phyloP scores from a whole-genome alignment of 2,797 vertebrate genomes.

The Siniperca undulata region DNA sequence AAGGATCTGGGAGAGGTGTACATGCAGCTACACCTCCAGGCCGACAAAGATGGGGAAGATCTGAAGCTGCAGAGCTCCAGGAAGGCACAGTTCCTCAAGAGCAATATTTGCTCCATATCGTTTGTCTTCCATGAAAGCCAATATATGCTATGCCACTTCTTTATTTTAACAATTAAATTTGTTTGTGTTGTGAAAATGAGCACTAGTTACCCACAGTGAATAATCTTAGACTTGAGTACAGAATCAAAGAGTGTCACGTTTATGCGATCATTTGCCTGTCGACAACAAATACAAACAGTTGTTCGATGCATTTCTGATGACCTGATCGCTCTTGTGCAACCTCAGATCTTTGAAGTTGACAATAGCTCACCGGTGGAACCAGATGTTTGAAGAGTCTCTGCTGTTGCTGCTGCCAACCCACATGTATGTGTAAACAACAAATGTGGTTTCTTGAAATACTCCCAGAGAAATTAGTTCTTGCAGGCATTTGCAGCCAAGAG shows the following conservation, averaged over 20 bases:
- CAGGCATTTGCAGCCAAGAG: slow-evolving; percentile 27
- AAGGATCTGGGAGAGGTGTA: slow-evolving; percentile 28
- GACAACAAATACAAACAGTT: slow-evolving; percentile 20
- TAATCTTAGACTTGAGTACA: background rate
- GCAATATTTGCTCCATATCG: slow-evolving; percentile 26
- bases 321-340: slow-evolving; percentile 27
- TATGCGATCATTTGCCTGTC: background rate
- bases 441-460: slow-evolving; percentile 64
- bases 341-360: slow-evolving; percentile 32
- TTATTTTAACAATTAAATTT: slow-evolving; percentile 47
- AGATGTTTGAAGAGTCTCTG: slow-evolving; percentile 52
- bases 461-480: slow-evolving; percentile 70
- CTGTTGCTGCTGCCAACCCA: slow-evolving; percentile 52
- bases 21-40: slow-evolving; percentile 45
- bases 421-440: slow-evolving; percentile 64
- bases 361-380: slow-evolving; percentile 29
- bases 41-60: slow-evolving; percentile 25
- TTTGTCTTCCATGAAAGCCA: slow-evolving; percentile 47
- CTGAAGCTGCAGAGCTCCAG: slow-evolving; percentile 38
- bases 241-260: slow-evolving; percentile 13
- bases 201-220: slow-evolving; percentile 32
- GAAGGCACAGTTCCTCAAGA: slow-evolving; percentile 44
- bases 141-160: slow-evolving; percentile 33
- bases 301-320: slow-evolving; percentile 36
- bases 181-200: slow-evolving; percentile 8